Evolutionary conservation across 2,888 invertebrate species (phyloP), one percentile per base, ranked within the genome.

Genomic region (Nowickia ferox): DNA sequence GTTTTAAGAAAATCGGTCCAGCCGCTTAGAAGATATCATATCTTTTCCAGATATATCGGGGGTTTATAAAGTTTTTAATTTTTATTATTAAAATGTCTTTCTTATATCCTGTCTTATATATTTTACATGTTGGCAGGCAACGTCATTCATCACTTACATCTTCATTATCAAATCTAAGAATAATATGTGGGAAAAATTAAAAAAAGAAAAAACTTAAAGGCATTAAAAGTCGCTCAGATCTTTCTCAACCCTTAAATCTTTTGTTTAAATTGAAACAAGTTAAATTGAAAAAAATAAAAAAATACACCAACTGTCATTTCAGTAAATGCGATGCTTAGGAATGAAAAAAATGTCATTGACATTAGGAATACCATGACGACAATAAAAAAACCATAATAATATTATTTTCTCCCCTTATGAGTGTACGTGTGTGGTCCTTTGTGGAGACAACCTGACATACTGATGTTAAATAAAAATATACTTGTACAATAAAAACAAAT

Each of bases 271-370:
- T 77, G 51, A 19, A 57, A 51, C 61, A 40, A 61, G 30, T 30
- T 30, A 74, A 48, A 13, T 2, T 6, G 9, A 11, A 13, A 51
- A 22, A 22, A n/a, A n/a, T n/a, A n/a, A 42, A 80, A 22, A 30
- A 42, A 59, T 57, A 42, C 19, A 30, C 30, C 30, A 30, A 30
- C 11, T 72, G 40, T 61, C 46, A 57, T 80, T 80, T 72, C 38
- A 22, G 10, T 65, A 48, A 42, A 72, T 42, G 40, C 65, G 19
- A 22, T 40, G 61, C 10, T 17, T 42, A 40, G 19, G 65, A 61
- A 66, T n/a, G 65, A 48, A 22, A 48, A 11, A 57, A 72, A 74
- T 80, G 80, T 80, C 80, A 80, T 38, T 80, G 72, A 80, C 65
- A 59, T 48, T 48, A 57, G 40, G n/a, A 72, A 57, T 22, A 51